phyloP scores from a whole-genome alignment of 2,888 invertebrate species.

The Eustalomyia histrio region DNA sequence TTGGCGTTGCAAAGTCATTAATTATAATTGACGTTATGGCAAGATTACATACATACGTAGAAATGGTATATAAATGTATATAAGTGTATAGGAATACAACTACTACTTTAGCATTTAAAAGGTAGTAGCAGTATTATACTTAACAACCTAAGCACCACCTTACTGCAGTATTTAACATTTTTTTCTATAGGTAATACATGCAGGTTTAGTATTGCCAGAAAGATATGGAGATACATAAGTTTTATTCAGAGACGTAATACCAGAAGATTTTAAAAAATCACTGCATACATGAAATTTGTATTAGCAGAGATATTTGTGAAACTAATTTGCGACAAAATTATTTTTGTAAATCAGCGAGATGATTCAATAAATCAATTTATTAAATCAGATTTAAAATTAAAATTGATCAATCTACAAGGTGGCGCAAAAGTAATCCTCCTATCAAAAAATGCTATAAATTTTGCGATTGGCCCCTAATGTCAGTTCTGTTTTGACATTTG shows the following conservation, averaged over 20 bases:
- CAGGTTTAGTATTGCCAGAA: conserved; percentile 6
- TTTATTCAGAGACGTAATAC: not conserved
- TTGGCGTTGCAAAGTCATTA: conserved; percentile 64
- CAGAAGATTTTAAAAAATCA: no score
- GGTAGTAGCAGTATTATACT: not conserved
- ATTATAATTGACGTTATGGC: conserved; percentile 62
- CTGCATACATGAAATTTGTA: no score
- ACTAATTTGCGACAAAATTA: no score
- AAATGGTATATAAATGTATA: conserved; percentile 8
- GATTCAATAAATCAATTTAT: no score
- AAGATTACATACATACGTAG: conserved; percentile 49
- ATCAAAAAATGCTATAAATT: no score
- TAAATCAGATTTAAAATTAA: no score
- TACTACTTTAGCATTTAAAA: conserved; percentile 2
- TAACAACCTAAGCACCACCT: conserved; percentile 19
- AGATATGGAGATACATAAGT: not conserved
- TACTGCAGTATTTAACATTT: conserved; percentile 38
- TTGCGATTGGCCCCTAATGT: no score
- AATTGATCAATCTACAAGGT: no score
- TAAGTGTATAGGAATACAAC: not conserved
- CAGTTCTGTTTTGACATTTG: no score
- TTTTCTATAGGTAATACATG: not conserved
- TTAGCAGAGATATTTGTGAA: no score
- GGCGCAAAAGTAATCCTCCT: no score
- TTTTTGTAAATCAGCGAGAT: no score